Percentiles rank a stretch among this genome's conserved stretches.
Evolutionary conservation across 2,888 invertebrate genomes (phyloP).

Genomic region (Bedellia somnulentella): DNA sequence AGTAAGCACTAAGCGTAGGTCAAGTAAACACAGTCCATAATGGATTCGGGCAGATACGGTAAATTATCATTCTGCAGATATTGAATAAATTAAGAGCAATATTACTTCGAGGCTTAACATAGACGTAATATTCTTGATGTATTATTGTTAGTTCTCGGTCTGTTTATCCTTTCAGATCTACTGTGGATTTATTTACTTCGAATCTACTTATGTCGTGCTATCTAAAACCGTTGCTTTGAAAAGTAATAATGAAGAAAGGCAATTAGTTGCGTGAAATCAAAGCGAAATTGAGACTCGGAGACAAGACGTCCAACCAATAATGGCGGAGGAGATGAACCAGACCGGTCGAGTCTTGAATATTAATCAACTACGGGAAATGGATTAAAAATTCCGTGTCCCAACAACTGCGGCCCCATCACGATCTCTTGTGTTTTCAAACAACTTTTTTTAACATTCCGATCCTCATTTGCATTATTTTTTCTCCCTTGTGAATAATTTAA

Average conservation of each 20-base stretch:
- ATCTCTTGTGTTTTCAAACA: slow-evolving; percentile 51
- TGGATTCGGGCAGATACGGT: slow-evolving; percentile 50
- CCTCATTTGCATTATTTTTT: slow-evolving; percentile 54
- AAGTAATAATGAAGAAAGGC: slow-evolving; percentile 22
- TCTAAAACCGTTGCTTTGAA: neutral
- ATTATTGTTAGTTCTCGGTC: slow-evolving; percentile 36
- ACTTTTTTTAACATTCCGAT: slow-evolving; percentile 49
- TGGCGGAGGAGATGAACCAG: slow-evolving; percentile 59
- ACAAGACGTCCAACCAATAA: slow-evolving; percentile 46
- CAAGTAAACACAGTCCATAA: slow-evolving; percentile 57
- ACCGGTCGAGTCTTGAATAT: slow-evolving; percentile 57
- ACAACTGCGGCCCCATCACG: slow-evolving; percentile 36
- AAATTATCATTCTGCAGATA: slow-evolving; percentile 58
- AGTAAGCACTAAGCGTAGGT: slow-evolving; percentile 59
- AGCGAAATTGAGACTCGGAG: slow-evolving; percentile 20
- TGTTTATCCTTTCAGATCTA: slow-evolving; percentile 5
- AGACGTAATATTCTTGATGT: slow-evolving; percentile 29
- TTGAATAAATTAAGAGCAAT: slow-evolving; percentile 56
- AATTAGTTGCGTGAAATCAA: slow-evolving; percentile 51
- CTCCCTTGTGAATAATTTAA: slow-evolving; percentile 57
- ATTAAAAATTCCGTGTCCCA: slow-evolving; percentile 57
- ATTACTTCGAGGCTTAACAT: slow-evolving; percentile 26
- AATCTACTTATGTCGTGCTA: too few relatives aligned
- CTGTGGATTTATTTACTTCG: too few relatives aligned
- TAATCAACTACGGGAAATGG: slow-evolving; percentile 60